Conservation (phyloP, 2,888 invertebrate species). For the Spilosoma lubricipeda region DNA sequence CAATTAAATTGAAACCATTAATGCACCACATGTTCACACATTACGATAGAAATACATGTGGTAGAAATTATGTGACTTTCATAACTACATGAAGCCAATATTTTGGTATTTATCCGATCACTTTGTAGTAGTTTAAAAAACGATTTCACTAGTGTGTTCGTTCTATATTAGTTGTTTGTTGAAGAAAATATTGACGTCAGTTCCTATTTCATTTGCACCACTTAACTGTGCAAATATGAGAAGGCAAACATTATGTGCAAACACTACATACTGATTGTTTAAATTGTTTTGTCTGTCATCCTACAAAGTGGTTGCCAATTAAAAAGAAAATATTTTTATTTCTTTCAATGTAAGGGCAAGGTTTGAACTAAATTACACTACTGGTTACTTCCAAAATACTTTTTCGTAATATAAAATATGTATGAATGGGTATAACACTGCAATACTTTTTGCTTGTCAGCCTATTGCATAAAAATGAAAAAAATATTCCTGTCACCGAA, state of each 20-base stretch:
- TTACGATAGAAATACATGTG: neutral
- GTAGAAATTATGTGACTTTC: neutral
- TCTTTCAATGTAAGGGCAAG: neutral
- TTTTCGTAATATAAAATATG: neutral
- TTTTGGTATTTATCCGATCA: neutral
- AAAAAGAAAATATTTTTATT: neutral
- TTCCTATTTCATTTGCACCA: conserved; percentile 11
- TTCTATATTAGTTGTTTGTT: neutral
- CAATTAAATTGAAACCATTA: conserved; percentile 38
- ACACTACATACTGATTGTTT: conserved; percentile 39
- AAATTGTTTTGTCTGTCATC: conserved; percentile 42
- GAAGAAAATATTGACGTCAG: neutral
- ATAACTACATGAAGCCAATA: neutral
- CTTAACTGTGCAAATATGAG: conserved; percentile 42
- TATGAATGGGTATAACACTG: neutral
- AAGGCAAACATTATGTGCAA: conserved; percentile 42
- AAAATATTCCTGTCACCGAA: too few relatives aligned
- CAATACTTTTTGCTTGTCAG: too few relatives aligned
- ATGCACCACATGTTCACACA: neutral
- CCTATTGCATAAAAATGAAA: too few relatives aligned
- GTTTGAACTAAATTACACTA: neutral
- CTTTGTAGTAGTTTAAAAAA: neutral
- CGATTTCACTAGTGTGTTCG: too few relatives aligned
- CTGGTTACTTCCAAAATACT: too few relatives aligned
- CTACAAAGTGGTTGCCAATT: conserved; percentile 14